A percentile compares a stretch with the other conserved stretches of the same genome.
Conservation (phyloP, 2,888 invertebrate species). For the Priapulus caudatus region DNA sequence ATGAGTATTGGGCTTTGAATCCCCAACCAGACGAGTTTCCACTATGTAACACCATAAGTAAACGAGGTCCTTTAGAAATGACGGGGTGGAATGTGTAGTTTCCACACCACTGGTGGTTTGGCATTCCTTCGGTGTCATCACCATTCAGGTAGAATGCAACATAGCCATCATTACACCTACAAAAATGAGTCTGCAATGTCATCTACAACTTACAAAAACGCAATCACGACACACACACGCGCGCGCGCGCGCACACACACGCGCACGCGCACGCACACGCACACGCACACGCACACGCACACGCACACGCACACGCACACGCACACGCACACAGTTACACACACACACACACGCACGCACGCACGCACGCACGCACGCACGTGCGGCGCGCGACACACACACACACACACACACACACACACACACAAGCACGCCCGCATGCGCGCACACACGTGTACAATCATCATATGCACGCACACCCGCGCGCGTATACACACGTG, state of each 20-base stretch:
- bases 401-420: conserved; percentile 3
- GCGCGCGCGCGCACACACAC: too few species aligned
- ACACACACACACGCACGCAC: too few species aligned
- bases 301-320: too few species aligned
- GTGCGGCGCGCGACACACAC: neutral
- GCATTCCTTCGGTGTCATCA: conserved; percentile 46
- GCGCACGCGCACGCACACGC: too few species aligned
- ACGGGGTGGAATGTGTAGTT: conserved; percentile 60
- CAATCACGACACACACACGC: too few species aligned
- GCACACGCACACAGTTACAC: too few species aligned
- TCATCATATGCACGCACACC: neutral
- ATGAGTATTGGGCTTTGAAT: conserved; percentile 74
- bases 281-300: too few species aligned
- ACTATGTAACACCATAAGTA: conserved; percentile 88
- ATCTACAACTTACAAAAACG: too few species aligned
- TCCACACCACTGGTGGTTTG: conserved; percentile 70
- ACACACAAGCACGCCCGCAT: too few species aligned
- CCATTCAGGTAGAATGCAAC: conserved; percentile 79
- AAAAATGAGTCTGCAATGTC: too few species aligned
- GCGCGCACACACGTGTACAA: too few species aligned
- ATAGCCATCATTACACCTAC: conserved; percentile 75
- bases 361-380: conserved; percentile 1
- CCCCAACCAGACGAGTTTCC: conserved; percentile 79
- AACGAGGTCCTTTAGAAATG: conserved; percentile 73
- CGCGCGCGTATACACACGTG: conserved; percentile 3